Base-by-base conservation (phyloP, 2,113 vertebrate genomes). In the Agapornis roseicollis region DNA sequence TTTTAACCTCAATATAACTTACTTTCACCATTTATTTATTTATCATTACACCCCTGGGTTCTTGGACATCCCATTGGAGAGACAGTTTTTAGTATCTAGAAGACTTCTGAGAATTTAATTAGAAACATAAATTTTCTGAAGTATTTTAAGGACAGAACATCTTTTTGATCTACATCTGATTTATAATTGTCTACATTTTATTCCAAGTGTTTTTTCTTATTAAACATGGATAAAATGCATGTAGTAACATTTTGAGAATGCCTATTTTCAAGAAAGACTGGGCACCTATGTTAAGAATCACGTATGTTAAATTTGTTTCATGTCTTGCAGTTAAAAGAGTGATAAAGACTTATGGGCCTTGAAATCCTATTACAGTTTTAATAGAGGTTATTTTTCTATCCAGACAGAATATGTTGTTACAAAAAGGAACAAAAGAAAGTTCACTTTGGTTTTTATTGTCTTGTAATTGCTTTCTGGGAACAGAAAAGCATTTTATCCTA, bases 131-230 rank as follows among this genome's bases (percentile, higher is more conserved):
- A 39, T 44, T 52, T 80, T 28, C 37, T 77, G 18, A 86, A 77
- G 12, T 46, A 33, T 33, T 37, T 5, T 56, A 69, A 53, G 13
- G 35, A 80, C 13, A 68, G 31, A 73, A 52, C 2, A 61, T 63
- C 78, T 73, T 85, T 10, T 52, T 49, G 11, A 8, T 64, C 47
- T 90, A 46, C 63, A 68, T 61, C 5, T 82, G 70, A 50, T 65
- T 78, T 49, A 13, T 65, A 53, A n/a, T 77, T 81, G 8, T 53
- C 17, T 73, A 61, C 14, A 28, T 47, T 61, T 82, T 64, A 53
- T 90, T 69, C 3, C 0, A 0, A 42, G 9, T 42, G 7, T n/a
- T 50, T 44, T 50, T 44, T 33, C 4, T 39, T 58, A 4, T 19
- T 16, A 15, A 35, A 55, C 2, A 0, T 52, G 10, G 6, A 28